Evolutionary conservation across 2,797 vertebrate genomes (phyloP).

Genomic region (Cuculus canorus): DNA sequence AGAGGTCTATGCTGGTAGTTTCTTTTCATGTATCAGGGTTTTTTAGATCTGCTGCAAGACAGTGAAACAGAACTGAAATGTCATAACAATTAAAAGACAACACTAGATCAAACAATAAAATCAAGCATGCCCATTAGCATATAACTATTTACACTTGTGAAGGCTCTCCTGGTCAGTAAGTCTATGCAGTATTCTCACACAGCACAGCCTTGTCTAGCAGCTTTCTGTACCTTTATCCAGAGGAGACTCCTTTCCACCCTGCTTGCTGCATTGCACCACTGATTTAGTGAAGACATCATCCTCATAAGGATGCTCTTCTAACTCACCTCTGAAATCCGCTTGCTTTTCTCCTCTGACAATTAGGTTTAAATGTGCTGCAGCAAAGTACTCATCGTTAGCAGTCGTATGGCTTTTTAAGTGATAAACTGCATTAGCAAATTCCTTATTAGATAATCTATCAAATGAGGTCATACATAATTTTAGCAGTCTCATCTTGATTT

Average conservation of each 20-base stretch:
- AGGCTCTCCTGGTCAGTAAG: conserved; percentile 23
- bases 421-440: conserved; percentile 80
- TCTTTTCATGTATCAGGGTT: background rate
- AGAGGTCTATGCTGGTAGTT: conserved; percentile 42
- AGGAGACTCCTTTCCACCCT: conserved; percentile 71
- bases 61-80: conserved; percentile 54
- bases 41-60: conserved; percentile 24
- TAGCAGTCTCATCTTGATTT: conserved; percentile 65
- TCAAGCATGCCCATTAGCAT: background rate
- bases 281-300: conserved; percentile 77
- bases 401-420: conserved; percentile 75
- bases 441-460: conserved; percentile 78
- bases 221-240: conserved; percentile 69
- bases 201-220: conserved; percentile 50
- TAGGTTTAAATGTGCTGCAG: conserved; percentile 77
- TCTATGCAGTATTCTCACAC: conserved; percentile 35
- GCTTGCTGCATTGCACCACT: conserved; percentile 82
- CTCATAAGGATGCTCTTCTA: conserved; percentile 78
- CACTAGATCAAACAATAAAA: conserved; percentile 28
- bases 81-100: conserved; percentile 50
- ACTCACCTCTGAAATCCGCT: conserved; percentile 75
- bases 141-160: conserved; percentile 21
- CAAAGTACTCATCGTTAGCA: conserved; percentile 63
- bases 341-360: conserved; percentile 76
- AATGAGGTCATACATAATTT: conserved; percentile 72